Conservation (phyloP, 2,113 vertebrate genomes). For the Pseudopipra pipra region DNA sequence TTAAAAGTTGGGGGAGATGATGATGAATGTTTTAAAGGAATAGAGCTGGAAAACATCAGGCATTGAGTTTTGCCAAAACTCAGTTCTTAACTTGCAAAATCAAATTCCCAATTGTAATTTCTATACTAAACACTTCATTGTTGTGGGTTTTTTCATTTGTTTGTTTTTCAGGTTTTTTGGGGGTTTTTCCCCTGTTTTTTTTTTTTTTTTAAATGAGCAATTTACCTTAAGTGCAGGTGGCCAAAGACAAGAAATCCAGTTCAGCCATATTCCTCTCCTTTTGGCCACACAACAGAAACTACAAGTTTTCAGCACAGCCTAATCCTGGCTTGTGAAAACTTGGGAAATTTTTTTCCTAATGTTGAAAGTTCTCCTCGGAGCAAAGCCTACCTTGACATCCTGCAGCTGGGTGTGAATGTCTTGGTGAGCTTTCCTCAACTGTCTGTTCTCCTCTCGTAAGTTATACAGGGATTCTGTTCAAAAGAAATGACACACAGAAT, state of each 20-base stretch:
- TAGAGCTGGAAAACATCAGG: not conserved
- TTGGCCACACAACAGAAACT: not conserved
- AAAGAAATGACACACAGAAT: not conserved
- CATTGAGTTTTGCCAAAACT: not conserved
- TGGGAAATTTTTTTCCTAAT: not conserved
- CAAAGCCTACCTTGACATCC: slow-evolving; percentile 86
- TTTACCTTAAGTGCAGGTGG: not conserved
- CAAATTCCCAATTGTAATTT: not conserved
- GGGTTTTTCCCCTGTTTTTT: too few relatives aligned
- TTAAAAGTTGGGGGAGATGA: not conserved
- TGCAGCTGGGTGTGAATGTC: slow-evolving; percentile 93
- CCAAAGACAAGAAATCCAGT: not conserved
- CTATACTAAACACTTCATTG: not conserved
- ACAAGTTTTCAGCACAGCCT: not conserved
- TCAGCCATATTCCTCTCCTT: not conserved
- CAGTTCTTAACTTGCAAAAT: not conserved
- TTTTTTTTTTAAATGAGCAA: not conserved
- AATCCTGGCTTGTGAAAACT: not conserved
- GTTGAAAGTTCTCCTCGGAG: not conserved
- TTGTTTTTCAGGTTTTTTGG: not conserved
- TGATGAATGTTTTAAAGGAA: not conserved
- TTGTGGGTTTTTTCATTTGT: not conserved
- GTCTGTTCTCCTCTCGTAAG: slow-evolving; percentile 92
- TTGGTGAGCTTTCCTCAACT: slow-evolving; percentile 92
- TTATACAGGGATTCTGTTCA: slow-evolving; percentile 86